These are phyloP conservation scores for Corythaixoides concolor DNA, from an alignment of 2,113 vertebrate genomes.

Conservation along the genomic window DNA sequence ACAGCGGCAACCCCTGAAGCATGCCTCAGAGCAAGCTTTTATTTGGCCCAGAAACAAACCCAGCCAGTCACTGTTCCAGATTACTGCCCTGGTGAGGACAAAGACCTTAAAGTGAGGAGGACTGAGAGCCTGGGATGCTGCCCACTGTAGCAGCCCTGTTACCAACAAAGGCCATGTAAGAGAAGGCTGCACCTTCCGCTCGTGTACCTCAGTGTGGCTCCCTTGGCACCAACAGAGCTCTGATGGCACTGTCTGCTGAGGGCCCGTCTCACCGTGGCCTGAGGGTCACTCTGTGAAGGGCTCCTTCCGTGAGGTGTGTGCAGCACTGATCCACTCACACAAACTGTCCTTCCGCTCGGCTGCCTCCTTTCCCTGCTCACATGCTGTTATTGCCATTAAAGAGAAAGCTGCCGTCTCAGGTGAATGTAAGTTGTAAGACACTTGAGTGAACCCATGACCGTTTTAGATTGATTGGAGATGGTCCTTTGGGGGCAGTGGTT, in stretches of 20 bases:
- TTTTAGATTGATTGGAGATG: background rate
- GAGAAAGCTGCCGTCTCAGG: fast-evolving
- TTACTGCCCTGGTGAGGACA: background rate
- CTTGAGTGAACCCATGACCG: background rate
- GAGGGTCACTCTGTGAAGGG: background rate
- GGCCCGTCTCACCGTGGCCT: fast-evolving
- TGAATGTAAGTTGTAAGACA: background rate
- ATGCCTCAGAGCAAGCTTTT: background rate
- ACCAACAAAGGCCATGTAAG: background rate
- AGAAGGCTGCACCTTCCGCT: background rate
- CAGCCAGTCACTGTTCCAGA: background rate
- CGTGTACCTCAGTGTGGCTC: fast-evolving
- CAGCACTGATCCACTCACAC: fast-evolving
- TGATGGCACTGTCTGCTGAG: background rate
- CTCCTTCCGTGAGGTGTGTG: background rate
- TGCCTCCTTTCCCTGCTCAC: background rate
- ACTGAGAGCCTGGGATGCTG: background rate
- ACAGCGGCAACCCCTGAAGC: background rate
- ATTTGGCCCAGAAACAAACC: background rate
- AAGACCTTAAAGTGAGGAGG: background rate
- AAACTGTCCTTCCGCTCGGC: background rate
- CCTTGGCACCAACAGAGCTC: background rate
- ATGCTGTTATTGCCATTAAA: background rate
- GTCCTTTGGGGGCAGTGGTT: background rate
- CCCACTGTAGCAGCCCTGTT: background rate